These are phyloP conservation scores for Xylota segnis DNA, from an alignment of 2,888 invertebrate genomes.

Conservation along the genomic window DNA sequence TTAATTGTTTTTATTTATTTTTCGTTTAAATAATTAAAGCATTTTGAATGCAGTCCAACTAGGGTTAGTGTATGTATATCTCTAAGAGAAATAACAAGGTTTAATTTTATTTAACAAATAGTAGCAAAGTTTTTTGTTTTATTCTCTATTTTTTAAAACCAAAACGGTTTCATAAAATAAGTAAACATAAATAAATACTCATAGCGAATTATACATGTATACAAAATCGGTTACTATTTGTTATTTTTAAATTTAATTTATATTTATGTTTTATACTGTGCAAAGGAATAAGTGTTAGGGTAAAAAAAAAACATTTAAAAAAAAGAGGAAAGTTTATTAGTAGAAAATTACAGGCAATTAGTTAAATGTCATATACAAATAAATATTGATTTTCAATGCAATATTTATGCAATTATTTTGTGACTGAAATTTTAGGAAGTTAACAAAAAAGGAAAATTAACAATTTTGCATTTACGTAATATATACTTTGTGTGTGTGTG, in stretches of 20 bases:
- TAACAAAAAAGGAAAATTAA: constrained; percentile 30
- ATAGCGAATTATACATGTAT: constrained; percentile 57
- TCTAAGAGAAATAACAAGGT: constrained; percentile 64
- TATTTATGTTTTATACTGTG: constrained; percentile 63
- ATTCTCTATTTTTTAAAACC: constrained; percentile 35
- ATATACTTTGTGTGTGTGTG: constrained; percentile 4
- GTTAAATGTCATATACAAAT: constrained; percentile 53
- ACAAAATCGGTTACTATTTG: constrained; percentile 60
- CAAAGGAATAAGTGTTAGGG: constrained; percentile 74
- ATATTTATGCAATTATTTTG: constrained; percentile 62
- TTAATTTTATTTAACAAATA: constrained; percentile 47
- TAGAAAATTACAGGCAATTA: constrained; percentile 77
- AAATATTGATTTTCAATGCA: constrained; percentile 41
- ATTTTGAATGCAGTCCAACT: constrained; percentile 75
- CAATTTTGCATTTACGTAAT: neutral
- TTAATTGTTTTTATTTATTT: constrained; percentile 32
- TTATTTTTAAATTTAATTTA: constrained; percentile 57
- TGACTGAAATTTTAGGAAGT: constrained; percentile 63
- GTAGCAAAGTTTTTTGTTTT: constrained; percentile 34
- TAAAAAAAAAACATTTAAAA: constrained; percentile 48
- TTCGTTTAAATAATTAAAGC: constrained; percentile 59
- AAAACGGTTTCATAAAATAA: constrained; percentile 44
- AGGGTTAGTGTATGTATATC: constrained; percentile 73
- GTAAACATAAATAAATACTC: constrained; percentile 70
- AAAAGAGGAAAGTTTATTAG: constrained; percentile 60